phyloP scores from a whole-genome alignment of 2,888 invertebrate species.

The Sicus ferrugineus region DNA sequence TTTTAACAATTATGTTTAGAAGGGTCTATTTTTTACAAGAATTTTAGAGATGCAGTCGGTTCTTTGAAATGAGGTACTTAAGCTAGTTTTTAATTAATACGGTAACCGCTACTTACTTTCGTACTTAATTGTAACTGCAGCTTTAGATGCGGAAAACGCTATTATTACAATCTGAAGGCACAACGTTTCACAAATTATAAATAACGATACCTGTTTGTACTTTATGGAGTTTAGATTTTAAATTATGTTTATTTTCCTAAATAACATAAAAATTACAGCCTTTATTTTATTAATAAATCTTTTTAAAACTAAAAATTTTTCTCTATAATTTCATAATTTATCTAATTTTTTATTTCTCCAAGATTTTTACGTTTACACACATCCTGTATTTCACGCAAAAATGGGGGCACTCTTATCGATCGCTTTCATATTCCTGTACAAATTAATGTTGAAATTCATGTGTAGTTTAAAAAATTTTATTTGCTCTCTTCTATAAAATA shows the following conservation, averaged over 20 bases:
- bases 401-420: slow-evolving; percentile 21
- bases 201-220: background rate
- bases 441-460: slow-evolving; percentile 16
- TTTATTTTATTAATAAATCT: background rate
- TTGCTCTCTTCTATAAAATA: slow-evolving; percentile 26
- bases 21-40: slow-evolving; percentile 1
- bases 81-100: background rate
- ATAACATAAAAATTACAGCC: too few relatives aligned
- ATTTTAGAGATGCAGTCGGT: background rate
- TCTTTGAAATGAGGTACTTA: slow-evolving; percentile 1
- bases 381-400: background rate
- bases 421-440: slow-evolving; percentile 28
- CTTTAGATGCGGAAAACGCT: background rate
- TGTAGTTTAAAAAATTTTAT: slow-evolving; percentile 37
- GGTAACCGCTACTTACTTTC: background rate
- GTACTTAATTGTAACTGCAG: background rate
- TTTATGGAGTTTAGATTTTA: too few relatives aligned
- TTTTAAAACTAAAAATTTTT: background rate
- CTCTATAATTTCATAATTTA: background rate
- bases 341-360: background rate
- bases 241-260: background rate
- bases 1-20: background rate
- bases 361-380: slow-evolving; percentile 4
- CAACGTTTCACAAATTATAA: too few relatives aligned
- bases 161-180: background rate